phyloP scores from a whole-genome alignment of 2,113 vertebrate species.

The Peromyscus leucopus region DNA sequence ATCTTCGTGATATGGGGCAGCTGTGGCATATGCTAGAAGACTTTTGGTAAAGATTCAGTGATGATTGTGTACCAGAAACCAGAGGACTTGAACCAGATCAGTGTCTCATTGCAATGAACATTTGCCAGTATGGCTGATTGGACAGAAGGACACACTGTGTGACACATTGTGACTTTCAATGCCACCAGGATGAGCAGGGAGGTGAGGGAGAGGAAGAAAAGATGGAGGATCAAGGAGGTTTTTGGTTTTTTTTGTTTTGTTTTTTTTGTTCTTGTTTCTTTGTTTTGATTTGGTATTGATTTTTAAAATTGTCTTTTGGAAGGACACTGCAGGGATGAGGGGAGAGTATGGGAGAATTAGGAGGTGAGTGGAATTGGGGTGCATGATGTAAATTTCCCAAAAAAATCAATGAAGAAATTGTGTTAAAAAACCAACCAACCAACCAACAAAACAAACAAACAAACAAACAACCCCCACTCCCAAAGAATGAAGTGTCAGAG shows the following conservation, averaged over 20 bases:
- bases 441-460: not conserved
- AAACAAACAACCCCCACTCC: no score
- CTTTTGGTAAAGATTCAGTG: not conserved
- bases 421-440: not conserved
- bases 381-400: not conserved
- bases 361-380: not conserved
- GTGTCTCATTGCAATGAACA: not conserved
- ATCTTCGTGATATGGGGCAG: not conserved
- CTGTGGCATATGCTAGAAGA: not conserved
- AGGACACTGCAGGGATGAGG: not conserved
- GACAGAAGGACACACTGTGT: not conserved
- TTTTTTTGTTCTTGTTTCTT: not conserved
- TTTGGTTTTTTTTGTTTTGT: no score
- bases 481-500: constrained; percentile 26
- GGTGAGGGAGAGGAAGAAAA: not conserved
- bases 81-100: not conserved
- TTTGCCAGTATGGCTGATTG: not conserved
- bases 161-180: not conserved
- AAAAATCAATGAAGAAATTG: not conserved
- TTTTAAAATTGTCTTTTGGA: not conserved
- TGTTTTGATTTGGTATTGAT: not conserved
- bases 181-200: not conserved
- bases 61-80: not conserved
- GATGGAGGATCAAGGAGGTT: not conserved
- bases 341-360: not conserved